Evolutionary conservation across 2,797 vertebrate species (phyloP).

Genomic region (Gorsachius magnificus): DNA sequence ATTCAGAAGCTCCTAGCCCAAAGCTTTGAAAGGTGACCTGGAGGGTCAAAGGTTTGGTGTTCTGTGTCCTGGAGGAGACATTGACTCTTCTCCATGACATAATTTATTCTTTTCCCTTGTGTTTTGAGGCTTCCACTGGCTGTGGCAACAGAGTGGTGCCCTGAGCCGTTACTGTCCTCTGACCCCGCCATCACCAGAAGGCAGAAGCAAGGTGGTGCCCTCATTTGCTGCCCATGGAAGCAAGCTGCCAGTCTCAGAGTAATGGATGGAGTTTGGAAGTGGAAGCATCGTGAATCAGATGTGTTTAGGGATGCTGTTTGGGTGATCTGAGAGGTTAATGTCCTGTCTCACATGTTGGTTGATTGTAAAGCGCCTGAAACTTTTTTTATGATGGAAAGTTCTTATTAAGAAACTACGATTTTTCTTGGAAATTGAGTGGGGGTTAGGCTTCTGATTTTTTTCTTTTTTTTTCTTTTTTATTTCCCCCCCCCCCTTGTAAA

Average conservation of each 20-base stretch:
- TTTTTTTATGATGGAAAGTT: neutral
- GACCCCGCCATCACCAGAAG: neutral
- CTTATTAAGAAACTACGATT: neutral
- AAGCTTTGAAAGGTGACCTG: neutral
- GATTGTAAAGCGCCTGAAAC: neutral
- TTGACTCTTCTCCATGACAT: neutral
- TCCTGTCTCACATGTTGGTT: neutral
- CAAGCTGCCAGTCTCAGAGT: neutral
- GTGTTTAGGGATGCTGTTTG: neutral
- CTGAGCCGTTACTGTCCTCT: neutral
- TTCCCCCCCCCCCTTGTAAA: fast-evolving
- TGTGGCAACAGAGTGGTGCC: neutral
- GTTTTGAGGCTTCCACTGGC: neutral
- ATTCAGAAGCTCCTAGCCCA: neutral
- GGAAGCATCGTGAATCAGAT: neutral
- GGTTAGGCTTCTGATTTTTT: neutral
- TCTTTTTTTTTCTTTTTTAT: neutral
- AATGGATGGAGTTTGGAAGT: neutral
- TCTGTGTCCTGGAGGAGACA: neutral
- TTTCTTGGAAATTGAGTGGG: neutral
- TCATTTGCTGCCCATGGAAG: neutral
- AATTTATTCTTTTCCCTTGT: neutral
- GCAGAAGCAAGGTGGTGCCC: neutral
- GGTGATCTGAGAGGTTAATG: neutral
- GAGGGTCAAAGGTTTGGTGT: neutral